Conservation (phyloP, 2,888 invertebrate species). For the Drosophila antonietae region DNA sequence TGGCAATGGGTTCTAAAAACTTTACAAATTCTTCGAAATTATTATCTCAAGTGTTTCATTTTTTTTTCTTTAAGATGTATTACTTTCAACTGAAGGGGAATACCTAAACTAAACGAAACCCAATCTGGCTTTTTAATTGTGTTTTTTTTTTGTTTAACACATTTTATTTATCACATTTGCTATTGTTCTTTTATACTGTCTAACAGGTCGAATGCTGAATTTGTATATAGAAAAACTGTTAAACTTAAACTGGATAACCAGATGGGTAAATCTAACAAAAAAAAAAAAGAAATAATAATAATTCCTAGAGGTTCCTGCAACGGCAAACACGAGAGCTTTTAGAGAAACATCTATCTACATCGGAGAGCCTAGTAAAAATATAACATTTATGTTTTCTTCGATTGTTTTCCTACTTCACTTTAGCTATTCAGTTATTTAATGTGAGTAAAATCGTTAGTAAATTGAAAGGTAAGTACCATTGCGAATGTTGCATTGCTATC, state of each 20-base stretch:
- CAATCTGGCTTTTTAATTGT: background rate
- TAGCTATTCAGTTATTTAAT: background rate
- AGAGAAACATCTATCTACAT: background rate
- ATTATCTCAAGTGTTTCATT: background rate
- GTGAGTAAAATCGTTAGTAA: constrained; percentile 30
- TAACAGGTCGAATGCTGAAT: background rate
- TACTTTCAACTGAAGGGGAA: no score
- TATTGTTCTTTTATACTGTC: background rate
- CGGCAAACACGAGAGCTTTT: no score
- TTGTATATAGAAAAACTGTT: background rate
- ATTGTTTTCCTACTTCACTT: background rate
- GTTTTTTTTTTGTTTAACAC: background rate
- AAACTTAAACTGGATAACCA: background rate
- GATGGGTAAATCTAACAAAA: no score
- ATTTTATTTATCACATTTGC: background rate
- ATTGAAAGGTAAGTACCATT: constrained; percentile 89
- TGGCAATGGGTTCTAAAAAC: constrained; percentile 5
- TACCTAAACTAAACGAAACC: no score
- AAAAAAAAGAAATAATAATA: no score
- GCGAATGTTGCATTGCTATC: constrained; percentile 96
- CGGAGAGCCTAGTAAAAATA: background rate
- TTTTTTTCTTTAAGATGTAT: background rate
- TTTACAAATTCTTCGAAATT: background rate
- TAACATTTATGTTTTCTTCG: background rate
- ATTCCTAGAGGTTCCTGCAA: no score